Evolutionary conservation across 2,888 invertebrate genomes (phyloP).

Genomic region (Polydesmus complanatus): DNA sequence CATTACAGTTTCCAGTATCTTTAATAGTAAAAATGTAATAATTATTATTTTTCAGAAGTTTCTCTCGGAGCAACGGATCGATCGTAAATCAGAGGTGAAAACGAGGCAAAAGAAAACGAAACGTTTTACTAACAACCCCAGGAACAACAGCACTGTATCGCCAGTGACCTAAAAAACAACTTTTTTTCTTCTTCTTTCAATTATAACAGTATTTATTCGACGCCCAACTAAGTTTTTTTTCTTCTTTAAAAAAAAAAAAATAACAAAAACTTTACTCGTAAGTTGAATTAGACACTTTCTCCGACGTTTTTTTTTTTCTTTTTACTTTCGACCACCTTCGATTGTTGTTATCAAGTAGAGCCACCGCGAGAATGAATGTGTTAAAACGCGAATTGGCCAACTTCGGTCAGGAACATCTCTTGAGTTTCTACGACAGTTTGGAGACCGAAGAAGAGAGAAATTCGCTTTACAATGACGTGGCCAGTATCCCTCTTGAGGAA

Average conservation of each 20-base stretch:
- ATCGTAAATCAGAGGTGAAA: not conserved
- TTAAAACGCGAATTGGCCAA: constrained; percentile 21
- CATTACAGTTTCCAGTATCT: too few species aligned
- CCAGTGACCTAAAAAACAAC: constrained; percentile 5
- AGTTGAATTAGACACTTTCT: too few species aligned
- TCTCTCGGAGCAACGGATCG: not conserved
- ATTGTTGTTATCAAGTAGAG: too few species aligned
- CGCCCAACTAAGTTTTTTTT: not conserved
- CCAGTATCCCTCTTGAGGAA: constrained; percentile 51
- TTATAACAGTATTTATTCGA: too few species aligned
- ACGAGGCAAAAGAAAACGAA: not conserved
- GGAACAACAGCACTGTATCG: not conserved
- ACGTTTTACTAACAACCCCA: not conserved
- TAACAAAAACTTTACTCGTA: too few species aligned
- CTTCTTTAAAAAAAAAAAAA: not conserved
- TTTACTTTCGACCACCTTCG: too few species aligned
- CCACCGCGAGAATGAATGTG: too few species aligned
- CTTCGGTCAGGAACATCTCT: constrained; percentile 64
- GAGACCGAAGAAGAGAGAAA: constrained; percentile 45
- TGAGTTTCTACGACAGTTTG: constrained; percentile 65
- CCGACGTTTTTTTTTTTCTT: too few species aligned
- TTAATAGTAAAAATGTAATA: too few species aligned
- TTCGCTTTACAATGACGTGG: constrained; percentile 47
- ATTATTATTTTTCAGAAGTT: not conserved
- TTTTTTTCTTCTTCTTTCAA: too few species aligned